Evolutionary conservation across 2,888 invertebrate genomes (phyloP), one percentile per base, ranked within the genome.

Genomic region (Acrobasis consociella): DNA sequence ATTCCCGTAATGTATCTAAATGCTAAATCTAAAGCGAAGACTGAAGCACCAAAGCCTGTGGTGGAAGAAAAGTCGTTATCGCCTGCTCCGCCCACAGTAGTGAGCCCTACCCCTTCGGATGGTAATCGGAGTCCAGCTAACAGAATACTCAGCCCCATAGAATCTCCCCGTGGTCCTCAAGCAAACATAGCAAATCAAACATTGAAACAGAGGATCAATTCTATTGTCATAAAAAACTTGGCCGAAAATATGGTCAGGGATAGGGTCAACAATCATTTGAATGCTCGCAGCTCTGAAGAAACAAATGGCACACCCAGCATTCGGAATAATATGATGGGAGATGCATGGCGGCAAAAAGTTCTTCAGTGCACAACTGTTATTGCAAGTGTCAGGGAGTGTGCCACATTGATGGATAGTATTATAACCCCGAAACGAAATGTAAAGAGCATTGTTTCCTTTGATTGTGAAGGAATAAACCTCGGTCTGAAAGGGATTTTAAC

Each of bases 401-500:
- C 95, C 51, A 94, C 96, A 76, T 94, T 97, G 64, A 94, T 96
- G 60, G 96, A 96, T 58, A 95, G 96, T 65, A 95, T 97, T 68
- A 93, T 96, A 81, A 93, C 94, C 70, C 93, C 93, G 63, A 93
- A 89, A 76, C 87, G 91, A 60, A 89, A 89, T 66, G 78, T 89
- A 62, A 93, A 93, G 72, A 94, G 94, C 62, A 95, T 95, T 64
- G 93, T 98, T 22, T 97, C 97, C 0, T 95, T 98, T 77, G 98
- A 98, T 82, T 97, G 97, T 75, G 98, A 99, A 90, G 98, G 98
- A 15, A 97, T 98, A 62, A 98, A 98, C 87, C 93, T 98, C 66
- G 98, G 98, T 22, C 93, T 96, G 1, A 97, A 97, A 82, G 98
- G 98, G 16, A 96, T 97, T 73, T 92, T 98, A 66, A 98, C 98